phyloP scores from a whole-genome alignment of 2,797 vertebrate species.

The Podargus strigoides region DNA sequence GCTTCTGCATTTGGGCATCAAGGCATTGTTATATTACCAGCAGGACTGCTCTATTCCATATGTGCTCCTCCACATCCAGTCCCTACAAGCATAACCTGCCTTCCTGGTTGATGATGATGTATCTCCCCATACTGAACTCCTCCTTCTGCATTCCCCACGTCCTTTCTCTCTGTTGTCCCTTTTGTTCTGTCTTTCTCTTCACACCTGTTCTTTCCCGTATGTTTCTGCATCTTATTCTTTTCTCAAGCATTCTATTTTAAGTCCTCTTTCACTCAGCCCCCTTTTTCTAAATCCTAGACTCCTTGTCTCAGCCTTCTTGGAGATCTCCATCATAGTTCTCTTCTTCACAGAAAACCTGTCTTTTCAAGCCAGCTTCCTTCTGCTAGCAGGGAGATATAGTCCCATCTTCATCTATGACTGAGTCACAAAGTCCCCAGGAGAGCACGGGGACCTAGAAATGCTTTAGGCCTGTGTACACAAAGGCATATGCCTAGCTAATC shows the following conservation, averaged over 20 bases:
- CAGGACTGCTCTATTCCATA: background rate
- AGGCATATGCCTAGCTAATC: background rate
- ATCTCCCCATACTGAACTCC: background rate
- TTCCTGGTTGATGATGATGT: background rate
- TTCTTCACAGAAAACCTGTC: background rate
- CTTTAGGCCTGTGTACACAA: background rate
- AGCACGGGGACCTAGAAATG: background rate
- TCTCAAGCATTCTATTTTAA: background rate
- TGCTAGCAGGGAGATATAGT: background rate
- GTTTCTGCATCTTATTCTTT: background rate
- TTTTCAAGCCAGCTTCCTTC: background rate
- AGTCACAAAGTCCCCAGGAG: background rate
- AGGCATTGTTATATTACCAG: background rate
- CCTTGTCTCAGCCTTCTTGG: background rate
- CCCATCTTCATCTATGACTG: background rate
- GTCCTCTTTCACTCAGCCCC: background rate
- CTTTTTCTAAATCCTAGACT: background rate
- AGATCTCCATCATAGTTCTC: background rate
- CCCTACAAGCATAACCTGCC: background rate
- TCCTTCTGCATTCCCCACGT: fast-evolving
- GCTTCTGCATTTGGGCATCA: background rate
- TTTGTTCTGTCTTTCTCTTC: background rate
- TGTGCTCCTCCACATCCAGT: no score
- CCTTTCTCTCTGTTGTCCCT: background rate
- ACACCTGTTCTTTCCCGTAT: background rate